Conservation (phyloP, 2,113 vertebrate species). For the Pipa parva region DNA sequence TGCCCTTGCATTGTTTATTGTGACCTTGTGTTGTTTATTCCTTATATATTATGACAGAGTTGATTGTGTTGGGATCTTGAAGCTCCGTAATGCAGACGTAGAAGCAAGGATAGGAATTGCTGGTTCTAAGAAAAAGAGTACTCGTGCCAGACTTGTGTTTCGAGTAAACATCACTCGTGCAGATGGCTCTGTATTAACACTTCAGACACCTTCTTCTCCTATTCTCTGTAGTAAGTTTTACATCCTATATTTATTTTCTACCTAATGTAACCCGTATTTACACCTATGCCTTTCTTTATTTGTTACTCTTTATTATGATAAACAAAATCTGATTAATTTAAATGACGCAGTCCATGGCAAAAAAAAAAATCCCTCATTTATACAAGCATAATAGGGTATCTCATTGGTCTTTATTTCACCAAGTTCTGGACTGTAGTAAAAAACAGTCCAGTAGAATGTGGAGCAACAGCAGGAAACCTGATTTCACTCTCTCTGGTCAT, state of each 20-base stretch:
- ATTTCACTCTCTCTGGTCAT: no score
- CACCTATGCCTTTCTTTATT: conserved; percentile 6
- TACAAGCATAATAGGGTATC: no score
- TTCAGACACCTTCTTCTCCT: conserved; percentile 88
- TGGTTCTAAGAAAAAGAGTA: conserved; percentile 97
- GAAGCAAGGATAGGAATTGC: conserved; percentile 95
- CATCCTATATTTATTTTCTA: no score
- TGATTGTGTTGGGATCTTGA: conserved; percentile 95
- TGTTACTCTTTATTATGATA: conserved; percentile 27
- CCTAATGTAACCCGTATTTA: conserved; percentile 7
- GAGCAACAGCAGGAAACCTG: no score
- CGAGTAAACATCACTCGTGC: conserved; percentile 85
- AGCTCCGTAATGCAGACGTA: conserved; percentile 94
- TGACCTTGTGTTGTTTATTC: not conserved
- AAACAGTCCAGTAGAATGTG: no score
- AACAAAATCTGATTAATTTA: conserved; percentile 2
- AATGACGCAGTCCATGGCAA: not conserved
- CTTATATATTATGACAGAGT: conserved; percentile 65
- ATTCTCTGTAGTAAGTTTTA: conserved; percentile 93
- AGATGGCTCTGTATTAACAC: conserved; percentile 86
- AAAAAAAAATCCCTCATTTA: no score
- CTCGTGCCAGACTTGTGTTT: conserved; percentile 91
- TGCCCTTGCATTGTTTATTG: not conserved
- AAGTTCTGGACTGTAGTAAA: no score
- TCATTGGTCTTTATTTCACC: no score